Evolutionary conservation across 2,113 vertebrate species (phyloP).

Genomic region (Glaucomys volans): DNA sequence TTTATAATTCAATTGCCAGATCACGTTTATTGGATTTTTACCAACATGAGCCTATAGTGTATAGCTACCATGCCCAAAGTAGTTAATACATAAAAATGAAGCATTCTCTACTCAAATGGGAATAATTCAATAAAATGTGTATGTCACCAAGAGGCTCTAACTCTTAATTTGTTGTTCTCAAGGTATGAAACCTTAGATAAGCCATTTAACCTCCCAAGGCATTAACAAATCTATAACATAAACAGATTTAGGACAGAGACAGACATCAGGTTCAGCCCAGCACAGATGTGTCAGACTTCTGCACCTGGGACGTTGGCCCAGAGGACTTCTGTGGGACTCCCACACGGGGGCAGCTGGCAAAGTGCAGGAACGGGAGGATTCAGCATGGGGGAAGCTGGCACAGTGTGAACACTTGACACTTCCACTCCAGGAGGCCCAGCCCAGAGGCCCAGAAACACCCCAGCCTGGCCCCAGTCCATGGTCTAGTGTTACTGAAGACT

Average conservation of each 20-base stretch:
- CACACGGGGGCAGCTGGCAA: too few species aligned
- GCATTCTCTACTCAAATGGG: not conserved
- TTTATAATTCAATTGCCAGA: not conserved
- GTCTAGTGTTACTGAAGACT: too few species aligned
- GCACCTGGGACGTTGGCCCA: too few species aligned
- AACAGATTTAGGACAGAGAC: not conserved
- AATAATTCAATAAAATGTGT: not conserved
- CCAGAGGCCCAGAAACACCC: too few species aligned
- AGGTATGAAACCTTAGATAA: not conserved
- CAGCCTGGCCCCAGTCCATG: too few species aligned
- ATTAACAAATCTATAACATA: not conserved
- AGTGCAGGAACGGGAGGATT: too few species aligned
- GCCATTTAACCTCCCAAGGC: not conserved
- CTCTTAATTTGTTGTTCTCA: not conserved
- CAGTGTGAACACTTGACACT: too few species aligned
- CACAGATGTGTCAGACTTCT: too few species aligned
- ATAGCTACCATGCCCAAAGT: not conserved
- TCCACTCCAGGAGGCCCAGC: too few species aligned
- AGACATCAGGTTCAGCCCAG: too few species aligned
- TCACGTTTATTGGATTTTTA: not conserved
- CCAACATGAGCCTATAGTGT: not conserved
- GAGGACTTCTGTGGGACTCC: too few species aligned
- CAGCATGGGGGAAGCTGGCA: too few species aligned
- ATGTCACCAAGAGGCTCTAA: not conserved
- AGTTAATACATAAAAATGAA: not conserved